Evolutionary conservation across 2,797 vertebrate genomes (phyloP), one percentile per base, ranked within the genome.

Genomic region (Rachycentron canadum): DNA sequence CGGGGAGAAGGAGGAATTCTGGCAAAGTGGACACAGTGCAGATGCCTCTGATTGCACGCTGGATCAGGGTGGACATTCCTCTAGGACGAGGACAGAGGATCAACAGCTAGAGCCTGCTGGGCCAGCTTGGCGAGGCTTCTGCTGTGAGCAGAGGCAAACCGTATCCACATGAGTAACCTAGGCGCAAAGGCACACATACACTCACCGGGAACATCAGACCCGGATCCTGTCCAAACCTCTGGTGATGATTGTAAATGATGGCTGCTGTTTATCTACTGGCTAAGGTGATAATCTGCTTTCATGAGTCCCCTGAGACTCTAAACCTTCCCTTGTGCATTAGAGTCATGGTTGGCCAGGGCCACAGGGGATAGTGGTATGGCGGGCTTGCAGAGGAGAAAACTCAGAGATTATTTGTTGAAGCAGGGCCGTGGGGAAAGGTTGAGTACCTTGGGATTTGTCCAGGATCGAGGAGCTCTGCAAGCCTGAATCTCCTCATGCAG

Each of bases 51-150:
- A 91, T 91, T 92, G 86, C 89, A 91, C 7, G 83, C 73, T 79
- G 88, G 89, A 94, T 94, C 86, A 92, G 83, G 66, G 72, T 85
- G 85, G 89, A 93, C 90, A 94, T 93, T 94, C 87, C 83, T 83
- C 83, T 16, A 75, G 83, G 87, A 92, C 50, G n/a, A 82, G 71
- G 69, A 86, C 81, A 50, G 72, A 75, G 62, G 68, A 81, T 79
- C 79, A 78, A 43, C 81, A 61, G 63, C 66, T 32, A 59, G 73
- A 45, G 69, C 43, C 52, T 57, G 55, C 36, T 5, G 41, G 56
- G 78, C 84, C 64, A 83, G 84, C 49, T 79, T 89, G 84, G 83
- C 83, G 61, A 9, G 61, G 49, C 56, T 25, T 73, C 47, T 50
- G 41, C n/a, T 12, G 23, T 19, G 69, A 85, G 76, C n/a, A 43